These are phyloP conservation scores for Rhagium mordax DNA, from an alignment of 2,888 invertebrate genomes.

Conservation along the genomic window DNA sequence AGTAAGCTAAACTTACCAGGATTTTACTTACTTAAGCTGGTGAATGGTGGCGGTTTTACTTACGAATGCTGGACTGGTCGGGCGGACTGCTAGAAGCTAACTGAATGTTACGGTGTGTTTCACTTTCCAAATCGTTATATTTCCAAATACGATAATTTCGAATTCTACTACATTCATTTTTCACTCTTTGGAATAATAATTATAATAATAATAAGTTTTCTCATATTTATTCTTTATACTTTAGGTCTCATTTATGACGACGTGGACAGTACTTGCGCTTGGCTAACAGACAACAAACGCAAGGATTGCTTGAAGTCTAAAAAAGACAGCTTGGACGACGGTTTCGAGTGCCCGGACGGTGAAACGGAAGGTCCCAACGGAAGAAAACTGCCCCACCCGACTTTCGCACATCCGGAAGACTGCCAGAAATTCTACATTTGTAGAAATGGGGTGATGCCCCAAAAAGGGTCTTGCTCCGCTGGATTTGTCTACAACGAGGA, in stretches of 20 bases:
- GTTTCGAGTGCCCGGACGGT: constrained; percentile 83
- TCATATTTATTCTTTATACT: too few relatives aligned
- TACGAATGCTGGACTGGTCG: too few relatives aligned
- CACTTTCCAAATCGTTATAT: too few relatives aligned
- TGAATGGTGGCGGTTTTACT: too few relatives aligned
- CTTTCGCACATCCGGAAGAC: constrained; percentile 84
- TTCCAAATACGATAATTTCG: too few relatives aligned
- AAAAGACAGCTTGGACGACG: constrained; percentile 80
- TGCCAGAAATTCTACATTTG: constrained; percentile 90
- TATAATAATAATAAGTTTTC: too few relatives aligned
- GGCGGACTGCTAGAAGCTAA: too few relatives aligned
- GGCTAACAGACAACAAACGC: constrained; percentile 78
- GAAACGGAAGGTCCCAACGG: constrained; percentile 79
- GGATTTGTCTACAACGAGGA: constrained; percentile 87
- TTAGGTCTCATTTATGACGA: constrained; percentile 82
- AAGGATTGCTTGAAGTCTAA: constrained; percentile 72
- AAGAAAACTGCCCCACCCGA: constrained; percentile 81
- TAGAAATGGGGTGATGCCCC: constrained; percentile 82
- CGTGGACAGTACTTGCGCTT: constrained; percentile 81
- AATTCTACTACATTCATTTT: too few relatives aligned
- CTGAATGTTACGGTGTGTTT: too few relatives aligned
- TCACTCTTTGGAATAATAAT: too few relatives aligned
- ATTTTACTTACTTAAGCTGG: too few relatives aligned
- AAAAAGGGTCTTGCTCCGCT: constrained; percentile 81
- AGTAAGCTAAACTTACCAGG: too few relatives aligned